A percentile compares a stretch with the other conserved stretches of the same genome.
Evolutionary conservation across 1,140 invertebrate species (phyloP).

Genomic region (Rhagoletis zephyria): DNA sequence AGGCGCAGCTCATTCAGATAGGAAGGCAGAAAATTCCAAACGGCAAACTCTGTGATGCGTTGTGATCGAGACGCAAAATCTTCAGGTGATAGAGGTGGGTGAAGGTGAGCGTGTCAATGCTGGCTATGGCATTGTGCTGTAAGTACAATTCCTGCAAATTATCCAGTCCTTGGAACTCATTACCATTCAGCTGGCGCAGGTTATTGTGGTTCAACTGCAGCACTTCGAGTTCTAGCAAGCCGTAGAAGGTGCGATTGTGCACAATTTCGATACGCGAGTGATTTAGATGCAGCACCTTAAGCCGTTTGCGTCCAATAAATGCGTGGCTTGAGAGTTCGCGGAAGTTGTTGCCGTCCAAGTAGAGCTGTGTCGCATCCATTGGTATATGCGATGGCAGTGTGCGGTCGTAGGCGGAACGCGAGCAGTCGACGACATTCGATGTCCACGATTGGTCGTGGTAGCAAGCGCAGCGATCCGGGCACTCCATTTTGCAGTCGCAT

Average conservation of each 20-base stretch:
- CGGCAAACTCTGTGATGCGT: slow-evolving; percentile 82
- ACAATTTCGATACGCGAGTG: slow-evolving; percentile 88
- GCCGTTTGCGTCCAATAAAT: slow-evolving; percentile 90
- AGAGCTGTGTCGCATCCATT: slow-evolving; percentile 92
- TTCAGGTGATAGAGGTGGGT: slow-evolving; percentile 80
- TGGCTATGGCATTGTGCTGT: slow-evolving; percentile 85
- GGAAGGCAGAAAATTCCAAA: slow-evolving; percentile 82
- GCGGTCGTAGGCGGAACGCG: slow-evolving; percentile 81
- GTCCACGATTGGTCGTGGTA: slow-evolving; percentile 94
- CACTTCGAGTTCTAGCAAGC: slow-evolving; percentile 85
- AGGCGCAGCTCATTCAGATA: slow-evolving; percentile 81
- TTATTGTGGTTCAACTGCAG: slow-evolving; percentile 88
- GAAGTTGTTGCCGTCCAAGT: slow-evolving; percentile 90
- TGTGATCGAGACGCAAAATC: slow-evolving; percentile 84
- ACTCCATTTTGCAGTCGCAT: slow-evolving; percentile 95
- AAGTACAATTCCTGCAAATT: slow-evolving; percentile 87
- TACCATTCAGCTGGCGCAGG: slow-evolving; percentile 83
- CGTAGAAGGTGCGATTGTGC: slow-evolving; percentile 92
- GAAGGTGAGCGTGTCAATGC: slow-evolving; percentile 86
- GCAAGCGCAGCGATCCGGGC: slow-evolving; percentile 91
- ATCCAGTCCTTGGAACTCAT: slow-evolving; percentile 85
- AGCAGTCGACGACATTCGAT: slow-evolving; percentile 93
- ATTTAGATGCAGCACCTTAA: slow-evolving; percentile 88
- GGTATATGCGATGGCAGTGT: slow-evolving; percentile 87
- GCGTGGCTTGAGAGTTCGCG: slow-evolving; percentile 85